Conservation (phyloP, 2,797 vertebrate genomes). For the Enteromius unitaeniatus region DNA sequence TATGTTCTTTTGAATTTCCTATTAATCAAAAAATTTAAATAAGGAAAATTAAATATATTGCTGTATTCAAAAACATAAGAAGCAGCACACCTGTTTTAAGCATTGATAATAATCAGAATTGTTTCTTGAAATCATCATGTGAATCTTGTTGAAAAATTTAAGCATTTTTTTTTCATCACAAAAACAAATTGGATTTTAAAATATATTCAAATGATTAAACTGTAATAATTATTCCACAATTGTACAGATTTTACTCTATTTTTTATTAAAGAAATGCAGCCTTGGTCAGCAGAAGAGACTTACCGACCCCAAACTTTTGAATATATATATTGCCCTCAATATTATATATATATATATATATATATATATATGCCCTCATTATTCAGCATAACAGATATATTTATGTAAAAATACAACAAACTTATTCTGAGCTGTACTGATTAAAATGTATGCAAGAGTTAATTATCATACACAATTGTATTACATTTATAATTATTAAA, state of each 20-base stretch:
- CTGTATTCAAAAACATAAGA: neutral
- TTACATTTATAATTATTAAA: neutral
- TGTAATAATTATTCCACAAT: neutral
- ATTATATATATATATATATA: neutral
- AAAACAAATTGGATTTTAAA: neutral
- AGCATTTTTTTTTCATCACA: neutral
- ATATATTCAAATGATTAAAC: neutral
- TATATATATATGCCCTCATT: neutral
- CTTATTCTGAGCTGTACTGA: neutral
- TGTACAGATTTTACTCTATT: neutral
- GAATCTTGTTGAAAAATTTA: neutral
- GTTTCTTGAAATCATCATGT: neutral
- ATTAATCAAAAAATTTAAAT: too few species aligned
- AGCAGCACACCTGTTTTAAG: neutral
- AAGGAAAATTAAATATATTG: neutral
- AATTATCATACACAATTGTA: neutral
- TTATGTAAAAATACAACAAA: neutral
- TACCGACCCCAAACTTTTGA: neutral
- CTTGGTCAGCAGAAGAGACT: neutral
- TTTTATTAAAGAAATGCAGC: neutral
- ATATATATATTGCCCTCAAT: neutral
- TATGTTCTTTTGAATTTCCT: neutral
- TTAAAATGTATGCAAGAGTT: neutral
- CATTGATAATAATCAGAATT: neutral
- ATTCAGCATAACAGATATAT: neutral